Evolutionary conservation across 2,113 vertebrate genomes (phyloP), one percentile per base, ranked within the genome.

Genomic region (Paradoxurus hermaphroditus): DNA sequence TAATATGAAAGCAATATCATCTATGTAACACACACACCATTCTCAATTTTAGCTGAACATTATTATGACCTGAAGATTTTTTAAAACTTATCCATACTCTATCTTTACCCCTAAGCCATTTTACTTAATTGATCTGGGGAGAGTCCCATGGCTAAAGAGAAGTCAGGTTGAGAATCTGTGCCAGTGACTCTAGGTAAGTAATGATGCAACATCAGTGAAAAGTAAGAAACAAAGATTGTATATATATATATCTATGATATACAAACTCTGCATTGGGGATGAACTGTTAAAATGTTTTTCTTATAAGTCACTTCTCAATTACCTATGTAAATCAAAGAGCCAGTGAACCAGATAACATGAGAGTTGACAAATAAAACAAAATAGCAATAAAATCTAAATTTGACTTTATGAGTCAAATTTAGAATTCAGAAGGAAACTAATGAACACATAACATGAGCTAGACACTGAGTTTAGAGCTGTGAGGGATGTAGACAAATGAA

Each of bases 281-380:
- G 87, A 94, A 25, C 41, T 81, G 19, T 73, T 95, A 87, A 87
- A 75, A 90, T 44, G 21, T 34, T 83, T 93, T 92, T 44, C 51
- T 78, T 94, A 86, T 27, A 96, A 97, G 49, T 92, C 63, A 86
- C 34, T 85, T 92, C 75, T 70, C 29, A 92, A 86, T 96, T 85
- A 96, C 39, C 70, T 84, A 92, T 78, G 75, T 56, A 94, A 73
- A 86, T 70, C 11, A 90, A 90, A 70, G 68, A 81, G 8, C 16
- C 31, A 88, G 85, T 78, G 82, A 96, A 77, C 46, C 81, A 96
- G 88, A 88, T 77, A 68, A 77, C 87, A 67, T 46, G 53, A 73
- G 49, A 87, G 29, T 10, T 49, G n/a, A 62, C 68, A 93, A 59
- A 92, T 41, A 91, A 68, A 93, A 68, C 29, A 83, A 65, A 89